These are phyloP conservation scores for Sarotherodon lohbergeri DNA, from an alignment of 2,113 vertebrate species.

Conservation along the genomic window DNA sequence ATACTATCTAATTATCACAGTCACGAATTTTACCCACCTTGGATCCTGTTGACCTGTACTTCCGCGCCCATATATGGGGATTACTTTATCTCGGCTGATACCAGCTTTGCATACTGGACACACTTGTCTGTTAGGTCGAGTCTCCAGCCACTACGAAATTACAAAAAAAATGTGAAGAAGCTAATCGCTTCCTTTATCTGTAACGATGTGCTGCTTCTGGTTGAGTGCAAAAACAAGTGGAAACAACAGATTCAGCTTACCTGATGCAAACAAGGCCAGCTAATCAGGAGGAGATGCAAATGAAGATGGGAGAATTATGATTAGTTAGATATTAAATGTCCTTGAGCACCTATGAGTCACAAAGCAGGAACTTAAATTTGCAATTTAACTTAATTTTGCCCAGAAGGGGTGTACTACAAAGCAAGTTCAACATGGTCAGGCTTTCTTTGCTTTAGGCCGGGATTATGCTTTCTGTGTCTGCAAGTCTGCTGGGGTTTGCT, in stretches of 20 bases:
- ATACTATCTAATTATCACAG: not conserved
- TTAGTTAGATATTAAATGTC: not conserved
- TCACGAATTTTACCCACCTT: constrained; percentile 73
- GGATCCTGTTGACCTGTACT: constrained; percentile 97
- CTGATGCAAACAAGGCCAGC: constrained; percentile 98
- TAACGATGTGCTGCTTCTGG: not conserved
- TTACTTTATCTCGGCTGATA: constrained; percentile 97
- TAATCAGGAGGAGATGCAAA: constrained; percentile 51
- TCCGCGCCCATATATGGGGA: constrained; percentile 93
- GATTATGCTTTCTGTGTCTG: not conserved
- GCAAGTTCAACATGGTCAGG: not conserved
- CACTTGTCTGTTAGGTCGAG: constrained; percentile 94
- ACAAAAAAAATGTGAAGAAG: not conserved
- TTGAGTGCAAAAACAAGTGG: not conserved
- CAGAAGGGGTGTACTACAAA: not conserved
- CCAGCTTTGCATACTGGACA: constrained; percentile 98
- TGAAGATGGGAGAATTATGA: not conserved
- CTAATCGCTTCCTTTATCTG: not conserved
- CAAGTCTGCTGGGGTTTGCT: not conserved
- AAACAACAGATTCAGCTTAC: constrained; percentile 64
- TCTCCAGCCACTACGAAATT: constrained; percentile 88
- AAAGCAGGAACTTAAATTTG: not conserved
- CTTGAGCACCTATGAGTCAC: not conserved
- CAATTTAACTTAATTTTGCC: not conserved
- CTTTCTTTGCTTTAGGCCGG: not conserved